Conservation (phyloP, 2,113 vertebrate genomes). For the Prochilodus magdalenae region DNA sequence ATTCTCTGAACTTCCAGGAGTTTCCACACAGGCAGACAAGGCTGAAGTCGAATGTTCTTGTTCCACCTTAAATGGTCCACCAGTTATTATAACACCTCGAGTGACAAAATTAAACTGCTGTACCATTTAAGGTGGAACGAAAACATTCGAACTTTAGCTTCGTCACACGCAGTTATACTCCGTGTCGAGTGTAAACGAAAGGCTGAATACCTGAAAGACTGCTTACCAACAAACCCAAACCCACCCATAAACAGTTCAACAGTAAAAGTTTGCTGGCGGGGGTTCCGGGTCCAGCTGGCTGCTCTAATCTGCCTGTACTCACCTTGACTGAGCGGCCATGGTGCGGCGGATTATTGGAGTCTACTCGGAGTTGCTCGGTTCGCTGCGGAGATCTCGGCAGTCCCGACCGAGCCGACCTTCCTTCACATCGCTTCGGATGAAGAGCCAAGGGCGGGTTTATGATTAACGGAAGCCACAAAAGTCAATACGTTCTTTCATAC, state of each 20-base stretch:
- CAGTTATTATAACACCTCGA: no score
- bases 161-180: no score
- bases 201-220: neutral
- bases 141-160: no score
- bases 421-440: constrained; percentile 66
- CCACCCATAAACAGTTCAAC: neutral
- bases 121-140: no score
- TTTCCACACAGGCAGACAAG: no score
- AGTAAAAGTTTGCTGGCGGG: no score
- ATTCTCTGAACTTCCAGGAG: constrained; percentile 63
- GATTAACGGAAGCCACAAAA: constrained; percentile 40
- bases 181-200: no score
- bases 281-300: constrained; percentile 4
- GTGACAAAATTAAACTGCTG: no score
- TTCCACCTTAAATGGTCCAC: no score
- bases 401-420: constrained; percentile 46
- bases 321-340: constrained; percentile 80
- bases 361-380: constrained; percentile 64
- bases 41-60: no score
- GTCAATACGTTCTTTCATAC: constrained; percentile 54
- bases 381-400: constrained; percentile 67
- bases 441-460: constrained; percentile 9
- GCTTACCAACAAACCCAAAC: neutral
- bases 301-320: constrained; percentile 53
- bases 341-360: constrained; percentile 63